Conservation (phyloP, 2,797 vertebrate species). For the Peromyscus attwateri region DNA sequence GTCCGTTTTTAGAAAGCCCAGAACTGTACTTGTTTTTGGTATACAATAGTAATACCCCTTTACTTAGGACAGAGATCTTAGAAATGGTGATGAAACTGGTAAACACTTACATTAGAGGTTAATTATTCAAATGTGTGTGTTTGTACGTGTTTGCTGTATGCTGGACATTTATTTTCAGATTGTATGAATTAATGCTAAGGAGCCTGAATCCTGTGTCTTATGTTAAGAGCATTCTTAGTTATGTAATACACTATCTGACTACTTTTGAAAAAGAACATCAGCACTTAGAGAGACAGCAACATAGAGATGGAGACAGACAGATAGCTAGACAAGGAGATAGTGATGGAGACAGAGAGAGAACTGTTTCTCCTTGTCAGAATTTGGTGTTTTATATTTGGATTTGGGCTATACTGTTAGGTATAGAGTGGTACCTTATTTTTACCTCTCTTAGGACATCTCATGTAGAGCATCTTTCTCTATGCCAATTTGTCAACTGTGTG, state of each 20-base stretch:
- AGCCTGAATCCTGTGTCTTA: not conserved
- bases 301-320: not conserved
- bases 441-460: not conserved
- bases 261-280: not conserved
- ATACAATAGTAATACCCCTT: too few species aligned
- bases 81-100: not conserved
- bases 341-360: not conserved
- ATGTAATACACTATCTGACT: too few species aligned
- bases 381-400: too few species aligned
- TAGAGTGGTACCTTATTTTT: not conserved
- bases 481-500: not conserved
- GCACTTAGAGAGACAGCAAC: not conserved
- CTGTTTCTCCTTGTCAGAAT: not conserved
- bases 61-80: not conserved
- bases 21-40: not conserved
- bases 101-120: not conserved
- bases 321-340: too few species aligned
- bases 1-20: too few species aligned
- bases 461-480: not conserved
- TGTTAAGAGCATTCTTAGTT: not conserved
- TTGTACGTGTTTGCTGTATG: not conserved
- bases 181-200: not conserved
- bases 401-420: too few species aligned
- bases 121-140: not conserved
- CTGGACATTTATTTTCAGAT: not conserved